Base-by-base conservation (phyloP, 1,140 invertebrate genomes). In the Lucilia sericata region DNA sequence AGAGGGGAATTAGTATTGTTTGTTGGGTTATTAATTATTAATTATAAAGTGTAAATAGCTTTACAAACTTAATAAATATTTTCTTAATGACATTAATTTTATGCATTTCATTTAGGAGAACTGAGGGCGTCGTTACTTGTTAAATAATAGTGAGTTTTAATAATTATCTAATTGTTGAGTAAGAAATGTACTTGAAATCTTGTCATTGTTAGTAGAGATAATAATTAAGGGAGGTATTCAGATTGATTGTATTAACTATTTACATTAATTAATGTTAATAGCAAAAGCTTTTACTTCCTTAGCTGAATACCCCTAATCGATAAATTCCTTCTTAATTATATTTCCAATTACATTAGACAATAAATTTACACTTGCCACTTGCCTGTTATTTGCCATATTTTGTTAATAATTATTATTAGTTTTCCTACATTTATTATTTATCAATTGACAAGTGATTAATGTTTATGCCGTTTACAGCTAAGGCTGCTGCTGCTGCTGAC, bases 361-460 rank as follows among this genome's bases (percentile, higher is more conserved):
- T 42, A 42, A 42, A 42, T 42, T 42, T 42, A 42, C 42, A 42
- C 42, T 42, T 42, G 42, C 42, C 10, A 42, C 2, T 7, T 42
- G 42, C 42, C 42, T 42, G 42, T 10, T 42, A 42, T 10, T 42
- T 42, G 42, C 42, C 42, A 42, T 42, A 42, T 42, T 42, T 42
- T 42, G 42, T 42, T 42, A 42, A 42, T 42, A 42, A 42, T 21
- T 70, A 17, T 70, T 65, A 5, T 65, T 65, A 9, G 14, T 65
- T 7, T 70, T 70, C 42, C 19, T 19, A 14, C 76, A 78, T 25
- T 21, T 80, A 19, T 21, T 51, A 42, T 42, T 51, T 36, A 80
- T 80, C 76, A 80, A 80, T 80, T 80, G 76, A 80, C 76, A 80
- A 80, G 17, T 80, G 76, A 80, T 80, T 80, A 80, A 80, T 80